A percentile compares a stretch with the other conserved stretches of the same genome.
Evolutionary conservation across 2,888 invertebrate species (phyloP).

Genomic region (Drosophila anomalipes): DNA sequence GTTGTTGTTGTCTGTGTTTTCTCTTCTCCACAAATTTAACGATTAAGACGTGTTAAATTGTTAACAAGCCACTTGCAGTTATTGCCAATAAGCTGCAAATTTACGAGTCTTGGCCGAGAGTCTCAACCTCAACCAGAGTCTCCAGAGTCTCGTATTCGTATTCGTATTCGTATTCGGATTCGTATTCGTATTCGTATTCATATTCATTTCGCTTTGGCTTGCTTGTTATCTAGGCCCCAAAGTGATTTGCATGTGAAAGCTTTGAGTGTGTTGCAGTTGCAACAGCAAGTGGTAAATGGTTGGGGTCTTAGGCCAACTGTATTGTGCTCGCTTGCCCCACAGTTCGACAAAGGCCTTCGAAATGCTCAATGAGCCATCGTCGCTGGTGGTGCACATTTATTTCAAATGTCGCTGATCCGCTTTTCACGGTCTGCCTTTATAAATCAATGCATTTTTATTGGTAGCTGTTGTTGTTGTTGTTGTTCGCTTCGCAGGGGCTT

Average conservation of each 20-base stretch:
- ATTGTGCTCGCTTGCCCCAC: conserved; percentile 36
- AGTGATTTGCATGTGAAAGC: conserved; percentile 58
- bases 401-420: conserved; percentile 32
- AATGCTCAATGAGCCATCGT: conserved; percentile 48
- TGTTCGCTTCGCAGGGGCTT: conserved; percentile 19
- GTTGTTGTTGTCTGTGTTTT: neutral
- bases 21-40: conserved; percentile 82
- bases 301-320: conserved; percentile 10
- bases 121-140: conserved; percentile 26
- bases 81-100: conserved; percentile 85
- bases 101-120: conserved; percentile 78
- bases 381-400: conserved; percentile 25
- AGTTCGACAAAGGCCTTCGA: conserved; percentile 19
- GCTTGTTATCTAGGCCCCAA: conserved; percentile 24
- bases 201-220: conserved; percentile 7
- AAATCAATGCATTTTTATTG: conserved; percentile 31
- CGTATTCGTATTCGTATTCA: neutral
- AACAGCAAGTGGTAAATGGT: conserved; percentile 36
- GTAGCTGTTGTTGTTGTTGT: neutral
- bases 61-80: conserved; percentile 85
- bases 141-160: conserved; percentile 6
- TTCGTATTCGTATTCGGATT: conserved; percentile 30
- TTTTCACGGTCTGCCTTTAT: conserved; percentile 33
- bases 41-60: conserved; percentile 86
- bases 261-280: conserved; percentile 18